These are phyloP conservation scores for Platygyra sinensis DNA, from an alignment of 64 coral and sea anemone species.

Conservation along the genomic window DNA sequence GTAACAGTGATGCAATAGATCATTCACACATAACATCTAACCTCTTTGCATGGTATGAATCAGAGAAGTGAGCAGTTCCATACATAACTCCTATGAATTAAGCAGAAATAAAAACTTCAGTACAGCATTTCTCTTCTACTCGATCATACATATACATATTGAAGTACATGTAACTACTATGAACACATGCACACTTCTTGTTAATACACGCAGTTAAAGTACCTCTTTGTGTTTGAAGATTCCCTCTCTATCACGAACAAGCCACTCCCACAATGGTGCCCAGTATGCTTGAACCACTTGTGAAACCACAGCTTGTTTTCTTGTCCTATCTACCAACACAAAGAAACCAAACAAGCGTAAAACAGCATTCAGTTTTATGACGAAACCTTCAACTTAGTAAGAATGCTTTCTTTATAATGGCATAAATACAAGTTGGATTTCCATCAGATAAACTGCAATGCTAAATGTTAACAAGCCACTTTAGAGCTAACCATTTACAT, in stretches of 20 bases:
- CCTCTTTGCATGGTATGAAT: not conserved
- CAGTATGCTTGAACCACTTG: conserved; percentile 6
- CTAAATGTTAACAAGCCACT: too few relatives aligned
- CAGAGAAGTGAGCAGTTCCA: conserved; percentile 13
- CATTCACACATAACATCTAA: not conserved
- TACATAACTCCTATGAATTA: not conserved
- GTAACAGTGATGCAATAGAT: not conserved
- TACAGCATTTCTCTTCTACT: not conserved
- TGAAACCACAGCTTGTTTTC: not conserved
- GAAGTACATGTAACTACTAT: not conserved
- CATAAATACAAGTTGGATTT: too few relatives aligned
- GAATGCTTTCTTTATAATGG: too few relatives aligned
- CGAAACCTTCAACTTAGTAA: too few relatives aligned
- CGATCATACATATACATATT: not conserved
- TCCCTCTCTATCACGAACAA: not conserved
- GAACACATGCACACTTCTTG: not conserved
- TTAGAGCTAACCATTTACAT: too few relatives aligned
- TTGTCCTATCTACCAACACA: not conserved
- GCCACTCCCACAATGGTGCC: conserved; percentile 25
- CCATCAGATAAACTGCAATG: too few relatives aligned
- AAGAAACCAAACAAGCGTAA: not conserved
- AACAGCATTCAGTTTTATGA: not conserved
- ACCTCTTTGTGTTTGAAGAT: not conserved
- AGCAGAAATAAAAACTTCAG: not conserved
- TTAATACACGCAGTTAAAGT: too few relatives aligned